A percentile compares a stretch with the other conserved stretches of the same genome.
These are phyloP conservation scores for Salpingus planirostris DNA, from an alignment of 2,888 invertebrate species.

Conservation along the genomic window DNA sequence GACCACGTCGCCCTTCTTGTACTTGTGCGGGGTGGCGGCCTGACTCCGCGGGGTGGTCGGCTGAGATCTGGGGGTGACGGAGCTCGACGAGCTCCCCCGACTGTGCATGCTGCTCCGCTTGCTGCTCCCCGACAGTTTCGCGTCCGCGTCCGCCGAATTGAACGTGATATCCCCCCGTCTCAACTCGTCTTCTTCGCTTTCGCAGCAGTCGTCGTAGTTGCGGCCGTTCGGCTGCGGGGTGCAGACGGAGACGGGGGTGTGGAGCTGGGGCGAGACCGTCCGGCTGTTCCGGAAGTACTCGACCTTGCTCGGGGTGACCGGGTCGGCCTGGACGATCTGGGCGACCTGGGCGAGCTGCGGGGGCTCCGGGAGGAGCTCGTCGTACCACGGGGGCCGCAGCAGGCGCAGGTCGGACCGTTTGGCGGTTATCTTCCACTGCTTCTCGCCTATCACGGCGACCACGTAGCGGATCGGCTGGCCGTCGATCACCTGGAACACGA, in stretches of 20 bases:
- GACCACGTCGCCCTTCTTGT: conserved; percentile 95
- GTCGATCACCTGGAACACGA: conserved; percentile 58
- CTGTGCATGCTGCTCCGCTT: conserved; percentile 88
- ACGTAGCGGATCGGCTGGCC: conserved; percentile 58
- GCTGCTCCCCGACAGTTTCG: conserved; percentile 60
- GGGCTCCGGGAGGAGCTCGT: conserved; percentile 60
- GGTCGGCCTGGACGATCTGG: conserved; percentile 18
- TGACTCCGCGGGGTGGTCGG: conserved; percentile 81
- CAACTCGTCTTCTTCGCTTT: conserved; percentile 87
- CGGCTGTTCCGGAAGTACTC: conserved; percentile 29
- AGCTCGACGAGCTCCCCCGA: conserved; percentile 84
- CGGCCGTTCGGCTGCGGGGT: conserved; percentile 51
- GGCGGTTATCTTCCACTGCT: conserved; percentile 55
- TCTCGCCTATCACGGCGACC: conserved; percentile 49
- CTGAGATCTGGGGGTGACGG: conserved; percentile 82
- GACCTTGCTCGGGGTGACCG: conserved; percentile 9
- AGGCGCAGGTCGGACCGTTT: conserved; percentile 86
- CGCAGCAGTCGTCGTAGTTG: conserved; percentile 69
- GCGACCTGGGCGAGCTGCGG: conserved; percentile 71
- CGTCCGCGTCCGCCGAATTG: conserved; percentile 63
- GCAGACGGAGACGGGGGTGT: conserved; percentile 39
- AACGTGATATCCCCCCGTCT: conserved; percentile 80
- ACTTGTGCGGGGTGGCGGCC: conserved; percentile 89
- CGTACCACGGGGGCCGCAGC: conserved; percentile 92
- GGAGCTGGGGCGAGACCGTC: conserved; percentile 39